phyloP scores from a whole-genome alignment of 2,888 invertebrate species.

The Dorcus parallelipipedus region DNA sequence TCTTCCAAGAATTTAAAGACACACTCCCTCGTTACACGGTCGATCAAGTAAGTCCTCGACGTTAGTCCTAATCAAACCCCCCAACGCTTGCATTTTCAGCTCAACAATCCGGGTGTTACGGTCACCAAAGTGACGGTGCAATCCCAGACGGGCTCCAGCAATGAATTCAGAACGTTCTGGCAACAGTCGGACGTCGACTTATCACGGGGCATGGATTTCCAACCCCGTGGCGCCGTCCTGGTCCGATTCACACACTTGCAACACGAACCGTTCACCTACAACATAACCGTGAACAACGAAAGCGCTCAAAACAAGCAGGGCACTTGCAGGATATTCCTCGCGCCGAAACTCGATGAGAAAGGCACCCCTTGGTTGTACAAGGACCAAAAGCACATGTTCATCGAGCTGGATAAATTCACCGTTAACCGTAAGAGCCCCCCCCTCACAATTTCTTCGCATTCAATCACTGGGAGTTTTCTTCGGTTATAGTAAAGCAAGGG shows the following conservation, averaged over 20 bases:
- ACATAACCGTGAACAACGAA: slow-evolving; percentile 40
- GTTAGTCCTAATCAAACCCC: too few relatives aligned
- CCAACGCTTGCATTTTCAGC: slow-evolving; percentile 41
- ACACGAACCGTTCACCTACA: slow-evolving; percentile 67
- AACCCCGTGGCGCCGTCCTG: slow-evolving; percentile 69
- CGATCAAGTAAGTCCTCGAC: slow-evolving; percentile 49
- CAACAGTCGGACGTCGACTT: slow-evolving; percentile 75
- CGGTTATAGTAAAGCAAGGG: slow-evolving; percentile 60
- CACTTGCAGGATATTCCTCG: slow-evolving; percentile 68
- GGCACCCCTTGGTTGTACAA: slow-evolving; percentile 51
- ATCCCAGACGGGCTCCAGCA: slow-evolving; percentile 45
- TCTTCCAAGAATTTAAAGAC: slow-evolving; percentile 70
- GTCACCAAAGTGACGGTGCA: slow-evolving; percentile 57
- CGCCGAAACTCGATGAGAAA: slow-evolving; percentile 63
- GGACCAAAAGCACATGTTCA: slow-evolving; percentile 52
- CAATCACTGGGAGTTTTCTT: not conserved
- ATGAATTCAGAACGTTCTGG: slow-evolving; percentile 67
- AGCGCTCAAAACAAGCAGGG: slow-evolving; percentile 57
- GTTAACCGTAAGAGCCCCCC: slow-evolving; percentile 53
- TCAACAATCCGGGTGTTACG: slow-evolving; percentile 62
- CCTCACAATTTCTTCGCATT: not conserved
- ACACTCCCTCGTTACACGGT: slow-evolving; percentile 61
- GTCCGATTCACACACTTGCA: slow-evolving; percentile 77
- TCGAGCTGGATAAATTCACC: slow-evolving; percentile 72
- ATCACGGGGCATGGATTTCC: slow-evolving; percentile 78